Evolutionary conservation across 2,888 invertebrate species (phyloP), one percentile per base, ranked within the genome.

Genomic region (Euzophera pinguis): DNA sequence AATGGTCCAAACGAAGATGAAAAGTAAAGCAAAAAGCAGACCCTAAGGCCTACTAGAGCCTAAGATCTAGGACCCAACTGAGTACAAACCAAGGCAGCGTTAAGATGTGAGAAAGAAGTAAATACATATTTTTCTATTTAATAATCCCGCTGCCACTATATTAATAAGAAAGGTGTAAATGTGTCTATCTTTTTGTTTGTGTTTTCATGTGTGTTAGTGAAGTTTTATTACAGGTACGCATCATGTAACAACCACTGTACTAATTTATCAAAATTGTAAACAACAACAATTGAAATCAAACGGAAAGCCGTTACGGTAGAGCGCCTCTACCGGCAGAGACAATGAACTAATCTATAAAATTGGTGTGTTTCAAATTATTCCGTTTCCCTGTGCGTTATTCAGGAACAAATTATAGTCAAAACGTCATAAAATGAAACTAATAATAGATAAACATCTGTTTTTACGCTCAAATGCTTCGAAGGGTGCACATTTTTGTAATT

Each of bases 211-310:
- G 2, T 22, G 22, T 22, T 22, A 22, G 22, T 22, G 22, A 22
- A 6, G 7, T 32, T 10, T 10, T 32, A 32, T 7, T 9, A 10
- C 37, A 12, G 3, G 34, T 47, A 47, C 16, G 34, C 12, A 10
- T 37, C 34, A 32, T 16, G 13, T 52, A 29, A 51, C 17, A 50
- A 56, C 45, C 13, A 45, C 13, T 12, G 12, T 42, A 17, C 42
- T 14, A 29, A 41, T 41, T 17, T 41, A 41, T 41, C 17, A 41
- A 41, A 22, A 17, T 17, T 16, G 17, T n/a, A 41, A 16, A 10
- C 17, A n/a, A 41, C 7, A 17, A 1, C 17, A 17, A 41, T 41
- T 17, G 41, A 16, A 16, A 17, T 41, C 41, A 16, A 41, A 41
- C 22, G 16, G 10, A n/a, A 29, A 14, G 1, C 22, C 35, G 47